Base-by-base conservation (phyloP, 2,888 invertebrate genomes). In the Eudasyphora cyanicolor region DNA sequence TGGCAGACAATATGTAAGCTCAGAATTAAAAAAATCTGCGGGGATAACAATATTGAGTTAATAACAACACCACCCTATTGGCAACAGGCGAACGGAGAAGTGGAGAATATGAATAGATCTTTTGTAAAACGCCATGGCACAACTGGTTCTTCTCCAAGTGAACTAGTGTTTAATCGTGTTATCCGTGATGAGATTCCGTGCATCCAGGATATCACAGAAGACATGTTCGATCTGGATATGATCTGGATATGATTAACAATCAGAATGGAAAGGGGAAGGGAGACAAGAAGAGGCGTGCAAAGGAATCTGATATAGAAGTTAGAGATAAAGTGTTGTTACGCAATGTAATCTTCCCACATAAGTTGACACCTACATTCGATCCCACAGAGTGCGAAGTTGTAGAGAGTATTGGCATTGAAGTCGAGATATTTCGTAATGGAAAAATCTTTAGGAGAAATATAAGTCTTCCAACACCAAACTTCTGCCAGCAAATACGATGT, bases 1-100 rank as follows among this genome's bases (percentile, higher is more conserved):
- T 64, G 85, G 79, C 17, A 82, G 81, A 2, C 85, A 85, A 54
- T 83, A 75, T 70, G 67, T 79, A 2, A 82, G 82, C 29, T 32
- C 29, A 0, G 82, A 69, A 79, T 79, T 79, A 17, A 76, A 70
- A 62, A 57, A n/a, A 17, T 78, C 29, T 85, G 75, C 14, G 10
- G 14, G 0, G 42, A 64, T 7, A 85, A 82, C 17, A 81, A 76
- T 21, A 79, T 84, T 35, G 69, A 62, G 14, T 54, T 80, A 8
- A 45, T 82, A 42, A 75, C 79, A 3, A 75, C 76, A 24, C 78
- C 76, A 14, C 75, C 79, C n/a, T 79, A 76, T 24, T 79, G 82
- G 76, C 84, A 35, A n/a, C n/a, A n/a, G n/a, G n/a, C n/a, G n/a
- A n/a, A n/a, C n/a, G n/a, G n/a, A n/a, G n/a, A n/a, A n/a, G n/a